Evolutionary conservation across 1,140 invertebrate species (phyloP).

Genomic region (Drosophila sulfurigaster): DNA sequence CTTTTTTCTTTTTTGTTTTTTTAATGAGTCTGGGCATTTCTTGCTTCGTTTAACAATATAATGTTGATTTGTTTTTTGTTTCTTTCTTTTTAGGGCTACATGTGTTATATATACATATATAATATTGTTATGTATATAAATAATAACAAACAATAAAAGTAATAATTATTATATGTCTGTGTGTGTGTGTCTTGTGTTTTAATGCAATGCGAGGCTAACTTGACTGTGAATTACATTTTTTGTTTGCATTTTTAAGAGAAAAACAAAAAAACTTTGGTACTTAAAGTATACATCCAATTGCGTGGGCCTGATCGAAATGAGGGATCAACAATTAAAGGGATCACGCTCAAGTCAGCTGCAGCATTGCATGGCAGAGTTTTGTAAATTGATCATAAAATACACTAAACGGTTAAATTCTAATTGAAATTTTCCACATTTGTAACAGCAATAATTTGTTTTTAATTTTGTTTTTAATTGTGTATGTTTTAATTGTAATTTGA

Average conservation of each 20-base stretch:
- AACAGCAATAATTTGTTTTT: conserved; percentile 47
- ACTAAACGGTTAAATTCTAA: conserved; percentile 27
- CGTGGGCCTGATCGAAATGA: conserved; percentile 15
- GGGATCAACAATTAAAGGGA: conserved; percentile 24
- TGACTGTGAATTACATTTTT: conserved; percentile 12
- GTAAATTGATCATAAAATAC: conserved; percentile 17
- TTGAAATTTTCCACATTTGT: conserved; percentile 38
- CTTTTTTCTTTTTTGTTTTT: conserved; percentile 51
- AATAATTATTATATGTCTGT: conserved; percentile 52
- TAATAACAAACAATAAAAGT: conserved; percentile 72
- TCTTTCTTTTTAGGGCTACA: conserved; percentile 62
- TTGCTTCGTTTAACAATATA: conserved; percentile 74
- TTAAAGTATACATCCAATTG: conserved; percentile 24
- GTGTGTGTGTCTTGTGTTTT: too few relatives aligned
- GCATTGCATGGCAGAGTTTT: not conserved
- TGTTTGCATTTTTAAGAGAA: conserved; percentile 20
- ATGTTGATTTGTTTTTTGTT: conserved; percentile 16
- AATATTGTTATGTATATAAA: conserved; percentile 52
- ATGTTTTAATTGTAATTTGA: conserved; percentile 73
- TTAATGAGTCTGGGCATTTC: conserved; percentile 31
- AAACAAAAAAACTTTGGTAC: conserved; percentile 46
- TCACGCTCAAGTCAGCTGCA: conserved; percentile 28
- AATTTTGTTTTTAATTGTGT: conserved; percentile 42
- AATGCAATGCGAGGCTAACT: not conserved
- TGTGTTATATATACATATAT: conserved; percentile 57